These are phyloP conservation scores for Phanerotoma sp. DNA, from an alignment of 2,888 invertebrate genomes.

Conservation along the genomic window DNA sequence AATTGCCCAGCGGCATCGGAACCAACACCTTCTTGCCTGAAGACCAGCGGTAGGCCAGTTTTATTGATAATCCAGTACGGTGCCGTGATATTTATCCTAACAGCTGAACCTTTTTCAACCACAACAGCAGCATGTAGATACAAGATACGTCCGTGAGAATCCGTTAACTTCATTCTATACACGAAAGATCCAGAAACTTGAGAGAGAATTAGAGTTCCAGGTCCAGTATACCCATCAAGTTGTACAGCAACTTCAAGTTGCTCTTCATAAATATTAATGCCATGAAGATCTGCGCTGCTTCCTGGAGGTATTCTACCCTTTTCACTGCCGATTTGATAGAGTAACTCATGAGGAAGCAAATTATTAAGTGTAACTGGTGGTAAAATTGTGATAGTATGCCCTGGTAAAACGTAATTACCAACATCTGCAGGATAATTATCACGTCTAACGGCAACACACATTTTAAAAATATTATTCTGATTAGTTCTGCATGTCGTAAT, in stretches of 20 bases:
- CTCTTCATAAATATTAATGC: slow-evolving; percentile 64
- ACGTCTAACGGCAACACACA: slow-evolving; percentile 77
- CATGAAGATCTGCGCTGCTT: slow-evolving; percentile 57
- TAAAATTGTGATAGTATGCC: slow-evolving; percentile 81
- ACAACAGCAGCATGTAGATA: slow-evolving; percentile 71
- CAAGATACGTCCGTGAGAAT: slow-evolving; percentile 71
- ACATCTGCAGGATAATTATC: slow-evolving; percentile 77
- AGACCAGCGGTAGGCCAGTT: slow-evolving; percentile 93
- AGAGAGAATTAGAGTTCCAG: slow-evolving; percentile 60
- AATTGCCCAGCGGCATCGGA: slow-evolving; percentile 85
- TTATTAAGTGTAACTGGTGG: slow-evolving; percentile 85
- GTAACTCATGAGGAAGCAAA: slow-evolving; percentile 81
- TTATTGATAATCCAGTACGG: slow-evolving; percentile 97
- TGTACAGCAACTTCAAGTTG: slow-evolving; percentile 73
- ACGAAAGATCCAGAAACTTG: slow-evolving; percentile 61
- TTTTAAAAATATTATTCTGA: slow-evolving; percentile 61
- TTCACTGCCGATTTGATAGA: slow-evolving; percentile 62
- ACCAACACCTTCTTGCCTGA: slow-evolving; percentile 83
- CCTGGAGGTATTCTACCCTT: slow-evolving; percentile 59
- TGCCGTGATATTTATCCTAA: slow-evolving; percentile 72
- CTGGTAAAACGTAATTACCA: slow-evolving; percentile 68
- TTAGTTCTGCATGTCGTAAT: slow-evolving; percentile 50
- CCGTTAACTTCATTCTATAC: slow-evolving; percentile 73
- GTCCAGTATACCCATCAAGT: slow-evolving; percentile 81
- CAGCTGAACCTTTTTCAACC: slow-evolving; percentile 63